Percentiles rank a stretch among this genome's conserved stretches.
Evolutionary conservation across 2,888 invertebrate species (phyloP).

Genomic region (Tubulanus polymorphus): DNA sequence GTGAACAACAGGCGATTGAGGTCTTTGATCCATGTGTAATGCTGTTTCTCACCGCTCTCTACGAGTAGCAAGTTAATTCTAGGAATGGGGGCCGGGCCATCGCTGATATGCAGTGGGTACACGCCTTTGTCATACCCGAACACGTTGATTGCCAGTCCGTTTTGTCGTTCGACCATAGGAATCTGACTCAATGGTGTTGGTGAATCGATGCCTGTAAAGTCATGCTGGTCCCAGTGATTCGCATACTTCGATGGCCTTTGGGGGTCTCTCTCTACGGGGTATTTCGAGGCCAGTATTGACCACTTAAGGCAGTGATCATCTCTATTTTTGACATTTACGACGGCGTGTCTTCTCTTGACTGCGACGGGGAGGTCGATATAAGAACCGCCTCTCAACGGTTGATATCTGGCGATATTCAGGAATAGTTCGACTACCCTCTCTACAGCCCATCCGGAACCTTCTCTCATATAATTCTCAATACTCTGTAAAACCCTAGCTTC

Average conservation of each 20-base stretch:
- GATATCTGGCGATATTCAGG: conserved; percentile 7
- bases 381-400: conserved; percentile 10
- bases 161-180: conserved; percentile 6
- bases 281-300: neutral
- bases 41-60: conserved; percentile 11
- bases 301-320: conserved; percentile 14
- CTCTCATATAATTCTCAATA: conserved; percentile 9
- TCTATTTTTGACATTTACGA: conserved; percentile 14
- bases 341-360: conserved; percentile 12
- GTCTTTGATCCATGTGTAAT: conserved; percentile 15
- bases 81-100: neutral
- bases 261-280: neutral
- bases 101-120: neutral
- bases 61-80: conserved; percentile 10
- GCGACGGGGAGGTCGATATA: conserved; percentile 12
- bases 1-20: conserved; percentile 8
- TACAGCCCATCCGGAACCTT: conserved; percentile 11
- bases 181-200: conserved; percentile 12
- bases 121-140: conserved; percentile 14
- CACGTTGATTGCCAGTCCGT: conserved; percentile 12
- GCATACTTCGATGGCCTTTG: conserved; percentile 3
- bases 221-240: neutral
- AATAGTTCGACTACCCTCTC: conserved; percentile 2
- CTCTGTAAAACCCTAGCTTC: neutral
- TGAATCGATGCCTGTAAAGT: conserved; percentile 10